Evolutionary conservation across 1,140 invertebrate genomes (phyloP).

Genomic region (Delia radicum): DNA sequence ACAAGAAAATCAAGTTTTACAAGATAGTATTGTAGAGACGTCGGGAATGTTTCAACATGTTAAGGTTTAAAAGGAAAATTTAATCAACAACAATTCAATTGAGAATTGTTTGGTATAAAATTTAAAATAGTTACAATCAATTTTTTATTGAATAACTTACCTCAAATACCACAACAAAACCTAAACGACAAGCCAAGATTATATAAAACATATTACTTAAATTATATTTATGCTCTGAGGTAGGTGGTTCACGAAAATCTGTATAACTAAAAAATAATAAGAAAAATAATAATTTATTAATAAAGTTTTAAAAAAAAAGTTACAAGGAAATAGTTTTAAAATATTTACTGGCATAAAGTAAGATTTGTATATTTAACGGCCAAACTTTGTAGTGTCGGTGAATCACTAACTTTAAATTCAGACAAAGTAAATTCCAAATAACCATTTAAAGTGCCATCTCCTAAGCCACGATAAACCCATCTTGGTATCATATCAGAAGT

Average conservation of each 20-base stretch:
- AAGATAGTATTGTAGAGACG: slow-evolving; percentile 45
- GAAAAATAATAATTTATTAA: background rate
- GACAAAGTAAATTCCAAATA: slow-evolving; percentile 85
- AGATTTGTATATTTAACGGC: slow-evolving; percentile 37
- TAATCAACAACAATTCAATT: background rate
- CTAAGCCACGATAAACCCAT: slow-evolving; percentile 73
- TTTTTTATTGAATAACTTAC: slow-evolving; percentile 58
- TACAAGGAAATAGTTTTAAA: background rate
- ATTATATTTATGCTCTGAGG: slow-evolving; percentile 65
- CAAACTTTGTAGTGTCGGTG: slow-evolving; percentile 59
- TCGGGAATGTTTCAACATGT: slow-evolving; percentile 48
- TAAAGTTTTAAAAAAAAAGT: background rate
- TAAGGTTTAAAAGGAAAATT: slow-evolving; percentile 37
- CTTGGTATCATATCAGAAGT: slow-evolving; percentile 96
- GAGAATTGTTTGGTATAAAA: background rate
- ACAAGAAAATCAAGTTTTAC: slow-evolving; percentile 42
- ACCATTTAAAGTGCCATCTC: slow-evolving; percentile 66
- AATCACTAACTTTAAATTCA: slow-evolving; percentile 75
- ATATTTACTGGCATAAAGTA: slow-evolving; percentile 54
- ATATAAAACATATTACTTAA: slow-evolving; percentile 84
- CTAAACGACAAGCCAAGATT: slow-evolving; percentile 83
- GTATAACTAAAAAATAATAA: slow-evolving; percentile 61
- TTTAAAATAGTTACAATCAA: background rate
- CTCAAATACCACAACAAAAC: slow-evolving; percentile 92
- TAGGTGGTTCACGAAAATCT: slow-evolving; percentile 80